These are phyloP conservation scores for Merodon equestris DNA, from an alignment of 2,888 invertebrate genomes.

Conservation along the genomic window DNA sequence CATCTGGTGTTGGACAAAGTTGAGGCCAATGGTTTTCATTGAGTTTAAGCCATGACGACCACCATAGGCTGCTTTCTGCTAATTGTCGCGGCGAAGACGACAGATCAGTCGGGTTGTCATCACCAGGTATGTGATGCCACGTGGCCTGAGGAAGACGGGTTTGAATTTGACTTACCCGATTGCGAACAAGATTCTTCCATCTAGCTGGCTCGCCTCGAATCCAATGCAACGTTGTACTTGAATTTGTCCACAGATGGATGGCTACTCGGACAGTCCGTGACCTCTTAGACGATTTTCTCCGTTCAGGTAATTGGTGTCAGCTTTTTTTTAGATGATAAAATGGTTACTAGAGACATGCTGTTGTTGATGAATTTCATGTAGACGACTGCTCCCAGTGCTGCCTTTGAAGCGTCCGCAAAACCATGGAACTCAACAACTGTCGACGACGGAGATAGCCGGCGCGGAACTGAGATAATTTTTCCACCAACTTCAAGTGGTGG, in stretches of 20 bases:
- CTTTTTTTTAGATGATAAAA: not conserved
- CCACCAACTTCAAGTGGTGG: too few relatives aligned
- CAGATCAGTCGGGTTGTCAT: not conserved
- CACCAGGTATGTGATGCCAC: too few relatives aligned
- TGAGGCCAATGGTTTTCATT: not conserved
- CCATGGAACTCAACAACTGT: slow-evolving; percentile 3
- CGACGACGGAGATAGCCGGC: slow-evolving; percentile 13
- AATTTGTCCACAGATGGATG: not conserved
- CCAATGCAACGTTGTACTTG: not conserved
- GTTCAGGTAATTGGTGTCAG: not conserved
- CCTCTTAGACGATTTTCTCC: not conserved
- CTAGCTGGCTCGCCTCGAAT: not conserved
- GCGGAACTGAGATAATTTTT: slow-evolving; percentile 1
- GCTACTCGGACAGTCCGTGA: not conserved
- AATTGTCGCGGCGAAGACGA: not conserved
- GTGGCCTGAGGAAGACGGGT: not conserved
- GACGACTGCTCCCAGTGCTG: not conserved
- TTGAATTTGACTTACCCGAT: too few relatives aligned
- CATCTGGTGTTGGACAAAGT: too few relatives aligned
- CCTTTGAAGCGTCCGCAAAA: too few relatives aligned
- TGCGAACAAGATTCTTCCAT: not conserved
- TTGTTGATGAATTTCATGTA: not conserved
- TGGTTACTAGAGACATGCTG: not conserved
- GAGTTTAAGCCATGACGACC: not conserved
- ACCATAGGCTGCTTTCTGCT: not conserved